Conservation (phyloP, 2,888 invertebrate species). For the Parascotia fuliginaria region DNA sequence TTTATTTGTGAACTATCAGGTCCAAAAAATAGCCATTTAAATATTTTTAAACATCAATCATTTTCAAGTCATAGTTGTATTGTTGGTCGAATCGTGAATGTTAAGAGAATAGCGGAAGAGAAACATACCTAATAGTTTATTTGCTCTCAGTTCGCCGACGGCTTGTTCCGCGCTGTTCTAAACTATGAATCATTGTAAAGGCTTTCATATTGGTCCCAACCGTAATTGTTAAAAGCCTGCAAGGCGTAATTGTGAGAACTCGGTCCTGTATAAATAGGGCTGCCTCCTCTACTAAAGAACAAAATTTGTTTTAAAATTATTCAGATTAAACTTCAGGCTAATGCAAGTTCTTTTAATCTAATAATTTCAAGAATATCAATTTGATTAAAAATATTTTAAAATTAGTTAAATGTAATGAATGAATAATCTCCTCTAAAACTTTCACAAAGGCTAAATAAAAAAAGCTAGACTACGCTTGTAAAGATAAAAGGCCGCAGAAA, state of each 20-base stretch:
- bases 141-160: slow-evolving; percentile 17
- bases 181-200: slow-evolving; percentile 31
- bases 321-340: not conserved
- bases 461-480: too few species aligned
- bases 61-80: not conserved
- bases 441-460: too few species aligned
- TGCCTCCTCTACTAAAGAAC: slow-evolving; percentile 11
- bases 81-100: slow-evolving; percentile 3
- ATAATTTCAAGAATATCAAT: too few species aligned
- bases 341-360: too few species aligned
- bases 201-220: slow-evolving; percentile 23
- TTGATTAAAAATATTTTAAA: too few species aligned
- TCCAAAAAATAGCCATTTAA: too few species aligned
- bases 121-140: slow-evolving; percentile 27
- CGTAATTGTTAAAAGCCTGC: slow-evolving; percentile 39
- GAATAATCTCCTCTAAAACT: too few species aligned
- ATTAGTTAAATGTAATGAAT: too few species aligned
- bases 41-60: not conserved
- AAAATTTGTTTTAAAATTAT: not conserved
- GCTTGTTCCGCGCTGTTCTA: slow-evolving; percentile 6
- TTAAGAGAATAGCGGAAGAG: slow-evolving; percentile 22
- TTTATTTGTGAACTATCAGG: too few species aligned
- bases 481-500: too few species aligned
- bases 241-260: slow-evolving; percentile 55
- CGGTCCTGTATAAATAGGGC: slow-evolving; percentile 17